These are phyloP conservation scores for Plagodis pulveraria DNA, from an alignment of 2,888 invertebrate species.

Conservation along the genomic window DNA sequence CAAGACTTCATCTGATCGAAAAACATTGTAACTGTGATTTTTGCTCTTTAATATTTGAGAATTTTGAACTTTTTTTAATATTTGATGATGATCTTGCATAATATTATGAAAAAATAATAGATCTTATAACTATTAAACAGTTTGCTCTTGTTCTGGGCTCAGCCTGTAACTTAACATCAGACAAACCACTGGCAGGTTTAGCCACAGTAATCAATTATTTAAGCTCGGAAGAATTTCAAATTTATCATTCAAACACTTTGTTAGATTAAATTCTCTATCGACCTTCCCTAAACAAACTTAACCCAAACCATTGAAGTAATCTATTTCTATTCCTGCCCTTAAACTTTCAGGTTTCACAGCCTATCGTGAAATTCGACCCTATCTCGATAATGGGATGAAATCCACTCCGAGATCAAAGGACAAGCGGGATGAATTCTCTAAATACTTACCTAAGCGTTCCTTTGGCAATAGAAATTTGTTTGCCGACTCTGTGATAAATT, in stretches of 20 bases:
- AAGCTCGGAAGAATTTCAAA: too few species aligned
- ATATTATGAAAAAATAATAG: too few species aligned
- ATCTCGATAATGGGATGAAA: conserved; percentile 36
- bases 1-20: too few species aligned
- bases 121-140: too few species aligned
- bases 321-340: conserved; percentile 18
- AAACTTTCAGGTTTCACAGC: conserved; percentile 35
- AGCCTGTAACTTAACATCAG: too few species aligned
- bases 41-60: too few species aligned
- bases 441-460: conserved; percentile 36
- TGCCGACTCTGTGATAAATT: conserved; percentile 23
- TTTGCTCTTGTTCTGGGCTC: too few species aligned
- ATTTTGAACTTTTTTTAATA: too few species aligned
- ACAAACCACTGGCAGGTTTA: too few species aligned
- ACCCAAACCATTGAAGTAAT: conserved; percentile 17
- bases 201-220: too few species aligned
- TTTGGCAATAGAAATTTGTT: conserved; percentile 22
- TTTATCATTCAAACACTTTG: not conserved
- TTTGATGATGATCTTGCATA: too few species aligned
- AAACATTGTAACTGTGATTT: too few species aligned
- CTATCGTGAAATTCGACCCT: conserved; percentile 35
- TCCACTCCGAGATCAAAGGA: conserved; percentile 40
- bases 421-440: conserved; percentile 35
- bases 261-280: conserved; percentile 14
- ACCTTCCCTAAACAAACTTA: conserved; percentile 10